phyloP scores from a whole-genome alignment of 2,888 invertebrate genomes.

The Drosophila pseudotakahashii region DNA sequence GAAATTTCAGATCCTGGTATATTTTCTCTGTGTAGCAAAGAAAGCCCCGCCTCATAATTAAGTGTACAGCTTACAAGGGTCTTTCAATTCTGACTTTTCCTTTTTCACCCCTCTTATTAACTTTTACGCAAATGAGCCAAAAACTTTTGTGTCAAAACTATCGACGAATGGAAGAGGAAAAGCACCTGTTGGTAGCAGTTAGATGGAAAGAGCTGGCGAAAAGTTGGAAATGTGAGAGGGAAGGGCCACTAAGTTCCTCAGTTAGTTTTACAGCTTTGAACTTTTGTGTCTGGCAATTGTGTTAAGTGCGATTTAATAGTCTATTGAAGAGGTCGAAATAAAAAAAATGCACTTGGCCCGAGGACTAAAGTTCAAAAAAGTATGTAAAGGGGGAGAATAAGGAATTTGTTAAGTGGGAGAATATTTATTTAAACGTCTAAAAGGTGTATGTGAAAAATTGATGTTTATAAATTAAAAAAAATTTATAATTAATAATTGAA shows the following conservation, averaged over 20 bases:
- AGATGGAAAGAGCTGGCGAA: not conserved
- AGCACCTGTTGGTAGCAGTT: constrained; percentile 57
- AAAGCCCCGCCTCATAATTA: constrained; percentile 11
- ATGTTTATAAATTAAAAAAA: no score
- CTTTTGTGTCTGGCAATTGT: constrained; percentile 74
- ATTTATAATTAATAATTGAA: no score
- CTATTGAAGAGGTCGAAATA: constrained; percentile 49
- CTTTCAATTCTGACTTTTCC: constrained; percentile 4
- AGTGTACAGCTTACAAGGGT: constrained; percentile 9
- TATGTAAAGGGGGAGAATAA: not conserved
- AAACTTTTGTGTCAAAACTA: constrained; percentile 67
- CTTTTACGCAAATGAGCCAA: constrained; percentile 72
- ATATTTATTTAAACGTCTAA: no score
- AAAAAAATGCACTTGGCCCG: constrained; percentile 19
- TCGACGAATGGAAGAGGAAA: constrained; percentile 45
- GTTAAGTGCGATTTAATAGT: constrained; percentile 76
- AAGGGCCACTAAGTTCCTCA: constrained; percentile 45
- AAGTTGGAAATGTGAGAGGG: constrained; percentile 5
- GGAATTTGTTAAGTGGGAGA: not conserved
- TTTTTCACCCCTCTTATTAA: constrained; percentile 22
- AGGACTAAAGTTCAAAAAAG: constrained; percentile 16
- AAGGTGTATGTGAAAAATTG: no score
- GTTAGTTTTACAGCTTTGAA: constrained; percentile 71
- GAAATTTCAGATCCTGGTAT: not conserved
- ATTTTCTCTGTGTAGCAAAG: not conserved